These are phyloP conservation scores for Macropis europaea DNA, from an alignment of 2,888 invertebrate species.

Conservation along the genomic window DNA sequence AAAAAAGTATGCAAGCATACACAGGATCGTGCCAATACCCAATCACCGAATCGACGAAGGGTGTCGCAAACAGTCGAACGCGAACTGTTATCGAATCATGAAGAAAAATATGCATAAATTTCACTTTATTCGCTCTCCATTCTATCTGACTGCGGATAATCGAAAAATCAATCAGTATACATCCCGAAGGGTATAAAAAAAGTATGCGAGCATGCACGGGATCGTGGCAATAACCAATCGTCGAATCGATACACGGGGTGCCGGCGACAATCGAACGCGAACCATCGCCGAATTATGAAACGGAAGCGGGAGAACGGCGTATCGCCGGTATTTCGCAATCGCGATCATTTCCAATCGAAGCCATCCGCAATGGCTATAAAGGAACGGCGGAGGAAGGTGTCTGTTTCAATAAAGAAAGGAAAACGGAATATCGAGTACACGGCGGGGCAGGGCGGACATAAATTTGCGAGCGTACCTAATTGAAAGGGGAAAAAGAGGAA, in stretches of 20 bases:
- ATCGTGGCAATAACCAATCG: background rate
- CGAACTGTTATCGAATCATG: background rate
- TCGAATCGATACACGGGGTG: background rate
- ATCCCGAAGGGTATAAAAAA: no score
- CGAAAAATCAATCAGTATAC: no score
- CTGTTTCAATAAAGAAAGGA: constrained; percentile 66
- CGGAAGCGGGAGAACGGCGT: constrained; percentile 6
- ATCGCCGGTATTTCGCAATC: constrained; percentile 40
- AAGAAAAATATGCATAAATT: no score
- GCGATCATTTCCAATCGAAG: constrained; percentile 49
- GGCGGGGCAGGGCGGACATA: constrained; percentile 70
- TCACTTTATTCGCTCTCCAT: no score
- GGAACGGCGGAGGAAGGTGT: constrained; percentile 53
- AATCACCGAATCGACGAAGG: background rate
- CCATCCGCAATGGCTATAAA: constrained; percentile 34
- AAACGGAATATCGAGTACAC: constrained; percentile 73
- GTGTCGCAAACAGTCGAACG: constrained; percentile 1
- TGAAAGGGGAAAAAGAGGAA: constrained; percentile 75
- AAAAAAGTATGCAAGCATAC: background rate
- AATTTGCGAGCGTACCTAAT: constrained; percentile 78
- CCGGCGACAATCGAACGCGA: constrained; percentile 4
- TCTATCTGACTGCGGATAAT: no score
- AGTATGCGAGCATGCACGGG: background rate
- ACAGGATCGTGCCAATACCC: background rate
- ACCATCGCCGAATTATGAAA: constrained; percentile 21